phyloP scores from a whole-genome alignment of 2,797 vertebrate genomes.

The Phataginus tricuspis region DNA sequence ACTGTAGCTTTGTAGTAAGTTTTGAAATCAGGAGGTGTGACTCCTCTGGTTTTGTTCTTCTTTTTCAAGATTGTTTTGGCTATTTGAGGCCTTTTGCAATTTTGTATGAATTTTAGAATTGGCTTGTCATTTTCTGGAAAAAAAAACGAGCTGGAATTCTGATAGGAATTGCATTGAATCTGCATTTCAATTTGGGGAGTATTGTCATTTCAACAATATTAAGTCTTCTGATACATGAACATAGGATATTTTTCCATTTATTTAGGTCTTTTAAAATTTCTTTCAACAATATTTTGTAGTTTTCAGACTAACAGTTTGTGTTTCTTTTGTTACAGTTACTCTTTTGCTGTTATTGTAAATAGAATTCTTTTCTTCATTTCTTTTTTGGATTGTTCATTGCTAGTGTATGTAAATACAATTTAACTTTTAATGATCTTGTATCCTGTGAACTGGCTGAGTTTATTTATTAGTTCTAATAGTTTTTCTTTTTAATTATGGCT shows the following conservation, averaged over 20 bases:
- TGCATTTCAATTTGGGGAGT: not conserved
- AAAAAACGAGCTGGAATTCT: not conserved
- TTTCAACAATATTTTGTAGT: not conserved
- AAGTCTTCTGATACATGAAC: slow-evolving; percentile 10
- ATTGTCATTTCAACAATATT: not conserved
- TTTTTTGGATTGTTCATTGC: slow-evolving; percentile 4
- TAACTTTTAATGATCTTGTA: not conserved
- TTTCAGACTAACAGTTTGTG: not conserved
- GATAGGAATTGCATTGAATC: not conserved
- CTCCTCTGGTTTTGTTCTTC: not conserved
- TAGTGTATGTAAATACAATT: not conserved
- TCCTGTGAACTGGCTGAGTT: not conserved
- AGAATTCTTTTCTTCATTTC: not conserved
- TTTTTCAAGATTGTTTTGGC: not conserved
- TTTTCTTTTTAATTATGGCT: not conserved
- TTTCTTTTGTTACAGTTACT: slow-evolving; percentile 5
- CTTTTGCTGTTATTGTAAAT: not conserved
- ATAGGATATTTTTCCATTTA: not conserved
- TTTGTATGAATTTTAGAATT: not conserved
- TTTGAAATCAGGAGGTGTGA: slow-evolving; percentile 4
- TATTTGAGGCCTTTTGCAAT: not conserved
- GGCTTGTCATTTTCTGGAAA: not conserved
- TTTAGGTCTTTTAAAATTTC: slow-evolving; percentile 4
- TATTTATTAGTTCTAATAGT: not conserved
- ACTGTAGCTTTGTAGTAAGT: not conserved